phyloP scores from a whole-genome alignment of 1,140 invertebrate species.

The Drosophila santomea region DNA sequence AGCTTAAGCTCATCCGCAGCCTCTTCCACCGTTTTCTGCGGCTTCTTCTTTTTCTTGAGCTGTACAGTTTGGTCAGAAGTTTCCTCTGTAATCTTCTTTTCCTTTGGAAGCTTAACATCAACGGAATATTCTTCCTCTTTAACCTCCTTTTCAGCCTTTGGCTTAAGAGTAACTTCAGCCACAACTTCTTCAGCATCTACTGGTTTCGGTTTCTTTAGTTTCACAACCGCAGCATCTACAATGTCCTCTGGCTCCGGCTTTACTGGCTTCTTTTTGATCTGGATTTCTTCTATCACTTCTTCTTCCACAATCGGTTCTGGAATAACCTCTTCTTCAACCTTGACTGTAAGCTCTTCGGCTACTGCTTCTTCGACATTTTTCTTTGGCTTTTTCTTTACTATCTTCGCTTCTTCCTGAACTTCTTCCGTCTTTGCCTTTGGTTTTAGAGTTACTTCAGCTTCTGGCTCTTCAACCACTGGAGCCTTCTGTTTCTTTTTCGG shows the following conservation, averaged over 20 bases:
- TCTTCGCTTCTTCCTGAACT: conserved; percentile 74
- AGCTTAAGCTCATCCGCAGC: conserved; percentile 85
- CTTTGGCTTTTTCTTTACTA: conserved; percentile 72
- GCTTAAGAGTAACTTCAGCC: conserved; percentile 81
- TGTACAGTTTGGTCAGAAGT: conserved; percentile 70
- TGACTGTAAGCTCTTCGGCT: conserved; percentile 72
- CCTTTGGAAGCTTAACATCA: conserved; percentile 68
- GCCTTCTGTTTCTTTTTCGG: conserved; percentile 57
- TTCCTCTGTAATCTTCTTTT: conserved; percentile 66
- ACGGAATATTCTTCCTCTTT: conserved; percentile 78
- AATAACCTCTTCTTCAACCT: conserved; percentile 63
- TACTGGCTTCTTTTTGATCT: conserved; percentile 62
- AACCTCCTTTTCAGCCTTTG: conserved; percentile 70
- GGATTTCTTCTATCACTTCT: conserved; percentile 65
- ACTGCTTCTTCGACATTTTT: conserved; percentile 59
- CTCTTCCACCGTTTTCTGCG: conserved; percentile 77
- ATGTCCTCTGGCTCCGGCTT: conserved; percentile 48
- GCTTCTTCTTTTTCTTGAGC: conserved; percentile 84
- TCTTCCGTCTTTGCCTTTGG: conserved; percentile 72
- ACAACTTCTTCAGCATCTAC: conserved; percentile 73
- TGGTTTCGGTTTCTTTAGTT: conserved; percentile 63
- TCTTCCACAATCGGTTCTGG: conserved; percentile 70
- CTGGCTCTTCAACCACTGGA: conserved; percentile 63
- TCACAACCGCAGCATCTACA: conserved; percentile 51
- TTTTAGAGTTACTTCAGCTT: conserved; percentile 64